Evolutionary conservation across 2,797 vertebrate species (phyloP), one percentile per base, ranked within the genome.

Genomic region (Mormyrops attenuatus): DNA sequence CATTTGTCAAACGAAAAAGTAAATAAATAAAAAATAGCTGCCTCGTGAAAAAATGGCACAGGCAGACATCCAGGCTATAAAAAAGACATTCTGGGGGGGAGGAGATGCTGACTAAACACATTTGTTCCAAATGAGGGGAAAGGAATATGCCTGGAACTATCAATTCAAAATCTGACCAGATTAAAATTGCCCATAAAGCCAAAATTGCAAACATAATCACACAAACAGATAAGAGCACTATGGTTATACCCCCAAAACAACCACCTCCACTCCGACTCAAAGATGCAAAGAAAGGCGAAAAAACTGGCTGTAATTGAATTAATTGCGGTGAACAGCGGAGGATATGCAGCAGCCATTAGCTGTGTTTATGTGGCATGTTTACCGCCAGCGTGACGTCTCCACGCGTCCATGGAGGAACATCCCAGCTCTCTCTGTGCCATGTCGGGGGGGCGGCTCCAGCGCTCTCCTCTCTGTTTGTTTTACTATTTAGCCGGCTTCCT

Each of bases 391-490:
- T n/a, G 90, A 47, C 88, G 89, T 90, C 9, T 38, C 49, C 85
- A 85, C 49, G 55, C 20, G 34, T 88, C 69, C 15, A 34, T 22
- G 57, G 50, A 53, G 87, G 52, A 49, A 47, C 60, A 38, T 20
- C 49, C 66, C 15, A n/a, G 41, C 34, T 4, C 77, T 85, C 47
- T 22, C 9, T 1, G 85, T 73, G 55, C n/a, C 47, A 1, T 49
- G 41, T 17, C 3, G 5, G n/a, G 84, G 49, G 4, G 44, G 5
- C 11, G 1, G 50, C 85, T 26, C 57, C 41, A 52, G n/a, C n/a
- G 49, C 44, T 80, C 90, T 90, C 90, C 55, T 88, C 88, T 63
- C 87, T 89, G 89, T 88, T 85, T 87, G 88, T 89, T 90, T 80
- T 87, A 55, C 89, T 90, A 50, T 34, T 30, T 30, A 15, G 2